Evolutionary conservation across 2,888 invertebrate genomes (phyloP).

Genomic region (Patella caerulea): DNA sequence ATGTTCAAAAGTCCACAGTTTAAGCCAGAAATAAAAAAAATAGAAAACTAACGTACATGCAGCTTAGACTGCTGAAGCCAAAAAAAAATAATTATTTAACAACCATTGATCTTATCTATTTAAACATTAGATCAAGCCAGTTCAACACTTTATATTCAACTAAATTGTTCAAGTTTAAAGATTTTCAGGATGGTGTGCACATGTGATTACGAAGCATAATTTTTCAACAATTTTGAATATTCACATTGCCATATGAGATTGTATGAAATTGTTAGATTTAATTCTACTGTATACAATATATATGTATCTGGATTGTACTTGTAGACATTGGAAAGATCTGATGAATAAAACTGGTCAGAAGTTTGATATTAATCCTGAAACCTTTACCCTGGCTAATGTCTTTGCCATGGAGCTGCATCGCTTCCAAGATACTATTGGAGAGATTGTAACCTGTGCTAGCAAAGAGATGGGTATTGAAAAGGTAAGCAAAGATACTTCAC

Average conservation of each 20-base stretch:
- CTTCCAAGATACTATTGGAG: conserved; percentile 84
- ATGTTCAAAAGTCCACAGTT: too few relatives aligned
- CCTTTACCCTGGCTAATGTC: conserved; percentile 93
- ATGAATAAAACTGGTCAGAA: conserved; percentile 86
- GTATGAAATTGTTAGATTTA: not conserved
- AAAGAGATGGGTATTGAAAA: conserved; percentile 93
- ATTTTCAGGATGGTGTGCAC: too few relatives aligned
- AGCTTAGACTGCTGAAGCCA: too few relatives aligned
- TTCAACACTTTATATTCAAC: too few relatives aligned
- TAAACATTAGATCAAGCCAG: too few relatives aligned
- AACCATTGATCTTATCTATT: too few relatives aligned
- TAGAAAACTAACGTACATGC: too few relatives aligned
- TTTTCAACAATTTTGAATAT: too few relatives aligned
- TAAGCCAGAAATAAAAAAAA: too few relatives aligned
- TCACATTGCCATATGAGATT: not conserved
- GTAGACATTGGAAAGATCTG: conserved; percentile 88
- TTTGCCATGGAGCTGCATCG: conserved; percentile 92
- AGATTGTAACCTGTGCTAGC: conserved; percentile 89
- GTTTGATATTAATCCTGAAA: conserved; percentile 89
- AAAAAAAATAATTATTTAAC: too few relatives aligned
- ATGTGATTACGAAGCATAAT: too few relatives aligned
- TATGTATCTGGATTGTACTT: conserved; percentile 13
- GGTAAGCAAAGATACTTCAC: conserved; percentile 47
- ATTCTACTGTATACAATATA: not conserved
- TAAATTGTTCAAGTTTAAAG: too few relatives aligned